These are phyloP conservation scores for Cyprinodon tularosa DNA, from an alignment of 2,113 vertebrate genomes.

Conservation along the genomic window DNA sequence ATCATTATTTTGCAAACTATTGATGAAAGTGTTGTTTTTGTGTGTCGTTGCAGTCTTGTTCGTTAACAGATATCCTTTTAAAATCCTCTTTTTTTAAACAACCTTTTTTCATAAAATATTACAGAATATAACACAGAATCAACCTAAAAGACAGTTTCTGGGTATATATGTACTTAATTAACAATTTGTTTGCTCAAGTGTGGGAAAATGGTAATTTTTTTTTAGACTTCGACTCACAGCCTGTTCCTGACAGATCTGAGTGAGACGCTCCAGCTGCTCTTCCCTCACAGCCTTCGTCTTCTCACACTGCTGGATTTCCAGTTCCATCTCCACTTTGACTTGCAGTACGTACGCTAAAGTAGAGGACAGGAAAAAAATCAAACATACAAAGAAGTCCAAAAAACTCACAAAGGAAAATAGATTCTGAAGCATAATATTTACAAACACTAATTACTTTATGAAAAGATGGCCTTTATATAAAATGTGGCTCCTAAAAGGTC, in stretches of 20 bases:
- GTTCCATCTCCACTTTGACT: conserved; percentile 96
- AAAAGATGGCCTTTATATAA: neutral
- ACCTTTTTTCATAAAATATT: neutral
- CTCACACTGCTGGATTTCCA: conserved; percentile 97
- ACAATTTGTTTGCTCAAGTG: neutral
- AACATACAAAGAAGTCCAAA: neutral
- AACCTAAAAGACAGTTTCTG: neutral
- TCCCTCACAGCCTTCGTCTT: conserved; percentile 95
- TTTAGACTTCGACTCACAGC: conserved; percentile 83
- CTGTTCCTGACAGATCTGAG: conserved; percentile 99
- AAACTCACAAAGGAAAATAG: neutral
- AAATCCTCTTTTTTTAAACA: neutral
- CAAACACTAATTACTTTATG: neutral
- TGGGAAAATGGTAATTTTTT: neutral
- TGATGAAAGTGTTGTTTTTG: neutral
- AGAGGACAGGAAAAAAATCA: neutral
- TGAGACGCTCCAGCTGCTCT: conserved; percentile 96
- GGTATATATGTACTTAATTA: neutral
- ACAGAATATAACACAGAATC: neutral
- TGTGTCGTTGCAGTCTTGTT: neutral
- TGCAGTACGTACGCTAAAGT: conserved; percentile 90
- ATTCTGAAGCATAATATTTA: neutral
- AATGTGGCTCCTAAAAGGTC: neutral
- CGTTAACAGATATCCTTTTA: neutral
- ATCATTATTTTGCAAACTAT: neutral